These are phyloP conservation scores for Sebastes diploproa DNA, from an alignment of 2,797 vertebrate genomes.

Conservation along the genomic window DNA sequence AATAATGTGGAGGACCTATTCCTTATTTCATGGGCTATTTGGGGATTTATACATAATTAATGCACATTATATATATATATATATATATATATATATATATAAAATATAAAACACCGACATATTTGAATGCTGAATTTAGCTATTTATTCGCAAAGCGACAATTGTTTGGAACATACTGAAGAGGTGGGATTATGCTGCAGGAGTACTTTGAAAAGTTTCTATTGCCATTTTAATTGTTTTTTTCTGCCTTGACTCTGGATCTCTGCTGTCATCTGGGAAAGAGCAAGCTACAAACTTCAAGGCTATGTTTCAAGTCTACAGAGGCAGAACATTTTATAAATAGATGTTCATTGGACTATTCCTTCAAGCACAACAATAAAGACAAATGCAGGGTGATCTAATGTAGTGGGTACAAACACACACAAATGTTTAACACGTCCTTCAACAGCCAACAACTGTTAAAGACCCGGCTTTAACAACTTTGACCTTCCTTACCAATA, in stretches of 20 bases:
- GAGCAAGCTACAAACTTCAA: no score
- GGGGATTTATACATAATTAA: no score
- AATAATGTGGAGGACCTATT: accelerated
- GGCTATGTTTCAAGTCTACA: not conserved
- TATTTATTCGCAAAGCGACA: not conserved
- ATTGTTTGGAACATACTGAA: not conserved
- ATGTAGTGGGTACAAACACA: not conserved
- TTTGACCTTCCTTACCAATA: not conserved
- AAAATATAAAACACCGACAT: accelerated
- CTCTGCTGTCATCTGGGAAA: not conserved
- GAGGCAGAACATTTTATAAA: not conserved
- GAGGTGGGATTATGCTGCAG: not conserved
- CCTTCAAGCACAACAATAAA: not conserved
- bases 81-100: no score
- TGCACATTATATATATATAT: no score
- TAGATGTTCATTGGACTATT: not conserved
- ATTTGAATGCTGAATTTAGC: no score
- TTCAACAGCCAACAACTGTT: not conserved
- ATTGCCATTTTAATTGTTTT: no score
- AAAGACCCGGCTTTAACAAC: not conserved
- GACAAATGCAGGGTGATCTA: not conserved
- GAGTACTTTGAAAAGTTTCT: no score
- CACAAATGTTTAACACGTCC: not conserved
- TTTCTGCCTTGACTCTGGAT: no score
- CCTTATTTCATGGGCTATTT: no score